Conservation (phyloP, 2,888 invertebrate genomes). For the Nasonovia ribisnigri region DNA sequence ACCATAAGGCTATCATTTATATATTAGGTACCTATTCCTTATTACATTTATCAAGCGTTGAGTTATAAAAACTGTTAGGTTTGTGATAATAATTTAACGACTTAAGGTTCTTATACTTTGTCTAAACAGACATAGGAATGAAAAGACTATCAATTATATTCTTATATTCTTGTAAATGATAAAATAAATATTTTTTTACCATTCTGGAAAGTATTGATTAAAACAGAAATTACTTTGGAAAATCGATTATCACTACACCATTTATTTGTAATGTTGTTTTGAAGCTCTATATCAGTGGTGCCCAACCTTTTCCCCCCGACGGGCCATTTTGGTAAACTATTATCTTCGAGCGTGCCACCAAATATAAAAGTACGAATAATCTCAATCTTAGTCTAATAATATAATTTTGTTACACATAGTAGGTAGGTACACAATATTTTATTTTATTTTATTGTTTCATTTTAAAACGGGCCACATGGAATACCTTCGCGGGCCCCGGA, state of each 20-base stretch:
- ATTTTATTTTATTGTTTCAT: too few species aligned
- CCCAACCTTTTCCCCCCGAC: too few species aligned
- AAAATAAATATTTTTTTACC: background rate
- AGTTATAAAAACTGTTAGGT: background rate
- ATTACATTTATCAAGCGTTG: background rate
- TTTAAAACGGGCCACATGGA: too few species aligned
- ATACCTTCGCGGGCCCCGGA: too few species aligned
- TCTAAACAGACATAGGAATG: background rate
- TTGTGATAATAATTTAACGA: background rate
- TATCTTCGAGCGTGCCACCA: too few species aligned
- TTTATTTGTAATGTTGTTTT: background rate
- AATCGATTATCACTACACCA: background rate
- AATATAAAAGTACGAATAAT: too few species aligned
- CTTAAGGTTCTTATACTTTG: background rate
- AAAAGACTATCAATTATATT: background rate
- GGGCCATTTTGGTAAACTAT: too few species aligned
- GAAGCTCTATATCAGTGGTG: background rate
- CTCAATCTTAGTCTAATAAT: too few species aligned
- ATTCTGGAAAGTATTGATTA: background rate
- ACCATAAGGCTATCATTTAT: background rate
- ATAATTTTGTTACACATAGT: too few species aligned
- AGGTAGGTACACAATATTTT: too few species aligned
- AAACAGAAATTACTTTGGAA: background rate
- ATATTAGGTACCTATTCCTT: background rate
- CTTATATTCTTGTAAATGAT: background rate